phyloP scores from a whole-genome alignment of 2,888 invertebrate species.

The Drosophila formosana region DNA sequence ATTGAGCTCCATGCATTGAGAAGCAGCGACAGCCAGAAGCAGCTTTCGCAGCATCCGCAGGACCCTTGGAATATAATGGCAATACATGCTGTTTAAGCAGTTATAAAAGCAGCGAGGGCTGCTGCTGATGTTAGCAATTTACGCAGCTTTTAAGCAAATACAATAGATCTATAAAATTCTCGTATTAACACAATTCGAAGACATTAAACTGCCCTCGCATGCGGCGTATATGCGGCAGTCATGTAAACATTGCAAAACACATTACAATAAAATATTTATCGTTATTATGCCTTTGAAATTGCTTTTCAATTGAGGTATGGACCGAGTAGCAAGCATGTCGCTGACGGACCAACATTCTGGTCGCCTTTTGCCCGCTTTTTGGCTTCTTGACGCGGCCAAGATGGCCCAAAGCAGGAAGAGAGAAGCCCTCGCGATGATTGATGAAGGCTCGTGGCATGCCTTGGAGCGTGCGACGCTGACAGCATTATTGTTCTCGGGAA shows the following conservation, averaged over 20 bases:
- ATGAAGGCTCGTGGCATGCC: constrained; percentile 49
- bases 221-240: constrained; percentile 54
- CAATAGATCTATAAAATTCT: background rate
- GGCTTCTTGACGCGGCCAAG: constrained; percentile 29
- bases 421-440: constrained; percentile 62
- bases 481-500: constrained; percentile 51
- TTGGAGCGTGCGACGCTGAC: constrained; percentile 50
- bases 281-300: constrained; percentile 81
- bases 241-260: constrained; percentile 75
- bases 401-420: background rate
- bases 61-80: constrained; percentile 62
- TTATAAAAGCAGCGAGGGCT: constrained; percentile 33
- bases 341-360: constrained; percentile 45
- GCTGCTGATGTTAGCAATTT: background rate
- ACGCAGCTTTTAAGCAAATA: background rate
- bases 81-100: constrained; percentile 64
- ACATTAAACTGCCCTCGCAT: constrained; percentile 29
- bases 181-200: background rate
- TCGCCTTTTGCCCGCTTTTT: constrained; percentile 33
- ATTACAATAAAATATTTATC: constrained; percentile 83
- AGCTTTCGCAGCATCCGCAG: constrained; percentile 35
- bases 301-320: constrained; percentile 81
- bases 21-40: constrained; percentile 17
- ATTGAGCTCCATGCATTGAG: constrained; percentile 58
- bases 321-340: constrained; percentile 34